Evolutionary conservation across 2,888 invertebrate genomes (phyloP).

Genomic region (Eupithecia abbreviata): DNA sequence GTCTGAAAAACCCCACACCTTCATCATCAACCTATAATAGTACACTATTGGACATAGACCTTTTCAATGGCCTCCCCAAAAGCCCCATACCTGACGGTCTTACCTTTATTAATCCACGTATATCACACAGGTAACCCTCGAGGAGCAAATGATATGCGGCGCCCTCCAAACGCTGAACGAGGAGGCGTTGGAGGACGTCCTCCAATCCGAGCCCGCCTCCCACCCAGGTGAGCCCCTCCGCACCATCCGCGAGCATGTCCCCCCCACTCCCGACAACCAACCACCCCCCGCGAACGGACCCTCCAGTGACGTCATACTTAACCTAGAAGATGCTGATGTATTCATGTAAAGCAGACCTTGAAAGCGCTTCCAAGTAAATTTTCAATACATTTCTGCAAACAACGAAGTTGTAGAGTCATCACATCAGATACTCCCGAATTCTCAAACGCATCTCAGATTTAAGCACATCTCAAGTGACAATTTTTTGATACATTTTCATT

Average conservation of each 20-base stretch:
- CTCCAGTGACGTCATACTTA: constrained; percentile 50
- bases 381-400: background rate
- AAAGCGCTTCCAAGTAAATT: background rate
- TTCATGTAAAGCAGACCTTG: background rate
- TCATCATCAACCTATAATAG: no score
- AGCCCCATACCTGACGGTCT: no score
- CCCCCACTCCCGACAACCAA: constrained; percentile 46
- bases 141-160: constrained; percentile 97
- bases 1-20: no score
- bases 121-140: constrained; percentile 90
- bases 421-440: no score
- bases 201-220: constrained; percentile 87
- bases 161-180: constrained; percentile 96
- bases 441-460: no score
- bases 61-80: no score
- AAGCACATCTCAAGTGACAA: no score
- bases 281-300: constrained; percentile 39
- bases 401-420: background rate
- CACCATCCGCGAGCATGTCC: constrained; percentile 66
- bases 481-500: no score
- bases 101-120: background rate
- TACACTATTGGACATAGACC: no score
- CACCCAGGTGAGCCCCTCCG: constrained; percentile 81
- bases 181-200: constrained; percentile 95
- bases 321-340: constrained; percentile 59